A percentile compares a stretch with the other conserved stretches of the same genome.
These are phyloP conservation scores for Tenthredo livida DNA, from an alignment of 2,888 invertebrate genomes.

Conservation along the genomic window DNA sequence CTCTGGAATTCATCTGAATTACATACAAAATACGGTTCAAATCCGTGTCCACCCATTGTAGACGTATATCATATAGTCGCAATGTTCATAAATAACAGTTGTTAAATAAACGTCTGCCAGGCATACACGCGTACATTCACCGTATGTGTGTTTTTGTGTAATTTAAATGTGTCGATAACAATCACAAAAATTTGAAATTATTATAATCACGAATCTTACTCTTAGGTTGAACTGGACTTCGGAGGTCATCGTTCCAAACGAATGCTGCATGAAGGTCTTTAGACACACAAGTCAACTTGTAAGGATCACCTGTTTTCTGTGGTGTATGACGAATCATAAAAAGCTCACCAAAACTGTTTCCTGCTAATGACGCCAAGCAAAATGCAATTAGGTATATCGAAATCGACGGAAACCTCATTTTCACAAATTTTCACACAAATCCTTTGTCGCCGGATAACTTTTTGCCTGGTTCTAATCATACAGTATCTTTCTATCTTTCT, in stretches of 20 bases:
- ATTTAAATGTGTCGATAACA: background rate
- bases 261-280: background rate
- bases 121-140: background rate
- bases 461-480: background rate
- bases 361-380: background rate
- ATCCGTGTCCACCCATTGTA: background rate
- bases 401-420: background rate
- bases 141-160: background rate
- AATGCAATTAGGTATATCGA: background rate
- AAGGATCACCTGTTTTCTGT: background rate
- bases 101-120: background rate
- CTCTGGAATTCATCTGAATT: background rate
- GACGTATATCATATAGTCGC: background rate
- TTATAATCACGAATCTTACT: background rate
- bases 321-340: background rate
- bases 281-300: background rate
- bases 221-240: background rate
- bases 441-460: background rate
- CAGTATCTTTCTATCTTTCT: background rate
- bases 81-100: background rate
- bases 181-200: background rate
- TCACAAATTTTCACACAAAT: background rate
- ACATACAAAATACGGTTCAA: background rate
- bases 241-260: conserved; percentile 6
- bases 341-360: background rate